These are phyloP conservation scores for Amorpha juglandis DNA, from an alignment of 2,888 invertebrate species.

Conservation along the genomic window DNA sequence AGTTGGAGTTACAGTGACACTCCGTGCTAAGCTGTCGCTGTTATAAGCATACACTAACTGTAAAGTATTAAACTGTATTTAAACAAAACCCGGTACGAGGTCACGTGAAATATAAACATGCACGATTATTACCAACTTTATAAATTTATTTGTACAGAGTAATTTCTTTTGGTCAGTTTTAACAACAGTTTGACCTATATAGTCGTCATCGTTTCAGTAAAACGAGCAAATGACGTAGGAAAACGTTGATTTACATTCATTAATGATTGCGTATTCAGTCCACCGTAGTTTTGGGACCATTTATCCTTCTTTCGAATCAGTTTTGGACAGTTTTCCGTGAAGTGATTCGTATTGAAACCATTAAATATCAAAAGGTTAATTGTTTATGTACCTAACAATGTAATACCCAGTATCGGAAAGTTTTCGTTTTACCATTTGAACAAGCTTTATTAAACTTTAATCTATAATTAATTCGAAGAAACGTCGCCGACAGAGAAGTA, in stretches of 20 bases:
- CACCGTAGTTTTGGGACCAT: not conserved
- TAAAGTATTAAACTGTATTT: no score
- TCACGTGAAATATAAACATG: not conserved
- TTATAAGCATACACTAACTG: no score
- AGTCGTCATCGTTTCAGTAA: conserved; percentile 1
- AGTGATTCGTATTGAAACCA: not conserved
- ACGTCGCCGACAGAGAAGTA: not conserved
- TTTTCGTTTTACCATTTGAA: no score
- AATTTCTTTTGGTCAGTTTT: not conserved
- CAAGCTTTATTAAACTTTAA: no score
- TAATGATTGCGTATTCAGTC: not conserved
- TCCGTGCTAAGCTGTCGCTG: no score
- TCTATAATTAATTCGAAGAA: not conserved
- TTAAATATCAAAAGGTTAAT: not conserved
- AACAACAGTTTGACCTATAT: conserved; percentile 12
- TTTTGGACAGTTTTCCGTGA: not conserved
- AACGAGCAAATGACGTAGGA: not conserved
- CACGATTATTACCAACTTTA: not conserved
- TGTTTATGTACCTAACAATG: not conserved
- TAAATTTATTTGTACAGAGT: not conserved
- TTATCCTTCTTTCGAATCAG: not conserved
- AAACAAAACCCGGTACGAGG: no score
- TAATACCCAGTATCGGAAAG: not conserved
- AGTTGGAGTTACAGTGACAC: no score
- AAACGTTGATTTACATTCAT: not conserved